phyloP scores from a whole-genome alignment of 2,797 vertebrate genomes.

The Allobates femoralis region DNA sequence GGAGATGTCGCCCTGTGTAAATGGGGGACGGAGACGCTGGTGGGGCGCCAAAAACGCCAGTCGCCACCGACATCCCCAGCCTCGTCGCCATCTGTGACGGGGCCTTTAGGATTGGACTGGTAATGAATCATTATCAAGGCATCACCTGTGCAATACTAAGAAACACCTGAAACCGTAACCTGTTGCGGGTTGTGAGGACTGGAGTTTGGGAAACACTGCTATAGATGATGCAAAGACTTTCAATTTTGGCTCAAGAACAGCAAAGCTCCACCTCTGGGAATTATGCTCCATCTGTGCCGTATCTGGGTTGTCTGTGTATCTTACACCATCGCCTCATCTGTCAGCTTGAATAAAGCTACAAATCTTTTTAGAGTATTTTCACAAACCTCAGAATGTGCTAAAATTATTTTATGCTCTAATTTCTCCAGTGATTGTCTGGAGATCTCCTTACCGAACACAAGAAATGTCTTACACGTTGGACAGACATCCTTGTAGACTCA shows the following conservation, averaged over 20 bases:
- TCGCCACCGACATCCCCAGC: no score
- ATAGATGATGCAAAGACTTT: neutral
- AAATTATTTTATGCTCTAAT: neutral
- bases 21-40: no score
- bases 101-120: no score
- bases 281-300: neutral
- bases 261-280: neutral
- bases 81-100: no score
- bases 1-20: no score
- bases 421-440: conserved; percentile 9
- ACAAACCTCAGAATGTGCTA: neutral
- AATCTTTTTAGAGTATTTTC: conserved; percentile 29
- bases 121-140: no score
- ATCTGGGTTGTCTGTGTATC: neutral
- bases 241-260: no score
- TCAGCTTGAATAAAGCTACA: neutral
- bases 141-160: no score
- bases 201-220: neutral
- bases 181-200: no score
- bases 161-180: no score
- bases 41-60: no score
- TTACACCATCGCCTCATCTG: neutral
- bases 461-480: neutral
- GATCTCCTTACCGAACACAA: neutral
- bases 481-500: conserved; percentile 3